Base-by-base conservation (phyloP, 1,140 invertebrate genomes). In the Calliphora vicina region DNA sequence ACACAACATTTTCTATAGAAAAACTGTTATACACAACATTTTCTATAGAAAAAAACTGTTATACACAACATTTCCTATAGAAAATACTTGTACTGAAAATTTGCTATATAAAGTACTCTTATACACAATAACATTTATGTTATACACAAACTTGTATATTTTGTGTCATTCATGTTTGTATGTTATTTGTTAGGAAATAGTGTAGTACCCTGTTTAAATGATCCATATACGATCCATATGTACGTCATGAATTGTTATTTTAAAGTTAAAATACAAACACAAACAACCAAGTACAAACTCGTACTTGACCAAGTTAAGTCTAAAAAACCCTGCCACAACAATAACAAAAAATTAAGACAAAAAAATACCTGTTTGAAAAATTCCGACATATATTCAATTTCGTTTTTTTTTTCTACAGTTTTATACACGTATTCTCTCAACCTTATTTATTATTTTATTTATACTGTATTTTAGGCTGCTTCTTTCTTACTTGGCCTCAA, bases 341-440 rank as follows among this genome's bases (percentile, higher is more conserved):
- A 17, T n/a, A 57, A 17, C 15, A 67, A 25, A 67, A 67, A 67
- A 2, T 2, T 25, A 67, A 43, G 26, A 35, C 4, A 74, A 74
- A 35, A 83, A 83, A 85, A 85, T 85, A 86, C 85, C 86, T 86
- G 86, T 86, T 85, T 86, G 84, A 76, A 81, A 78, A 84, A 84
- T 85, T 83, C 78, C 83, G 81, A 83, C 84, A 74, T 82, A 83
- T 57, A 57, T 82, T 10, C 23, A 67, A 67, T 23, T 23, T 67
- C 43, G 74, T 45, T 23, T 43, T 78, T 35, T 78, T 25, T 45
- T 78, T 45, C 20, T 13, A 20, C 15, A n/a, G n/a, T n/a, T n/a
- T 76, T 76, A 20, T 42, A 20, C 1, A 42, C 25, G 13, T 29
- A 5, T 29, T 74, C 15, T 61, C n/a, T 13, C n/a, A 23, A 23